Base-by-base conservation (phyloP, 2,113 vertebrate species). In the Onychorhynchus coronatus region DNA sequence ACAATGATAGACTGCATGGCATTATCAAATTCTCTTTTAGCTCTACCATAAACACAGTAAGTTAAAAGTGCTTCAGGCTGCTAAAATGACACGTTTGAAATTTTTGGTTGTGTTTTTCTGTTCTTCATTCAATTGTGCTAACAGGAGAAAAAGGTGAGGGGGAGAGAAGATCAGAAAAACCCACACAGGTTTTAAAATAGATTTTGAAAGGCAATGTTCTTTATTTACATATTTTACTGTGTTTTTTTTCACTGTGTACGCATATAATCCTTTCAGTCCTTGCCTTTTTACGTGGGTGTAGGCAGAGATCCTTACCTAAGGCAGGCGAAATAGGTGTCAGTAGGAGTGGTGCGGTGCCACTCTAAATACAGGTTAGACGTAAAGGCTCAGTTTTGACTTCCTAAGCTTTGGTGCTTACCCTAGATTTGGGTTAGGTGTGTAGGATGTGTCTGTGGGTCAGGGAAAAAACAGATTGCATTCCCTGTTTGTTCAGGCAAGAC, bases 21-120 rank as follows among this genome's bases (percentile, higher is more conserved):
- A 89, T 95, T 88, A 95, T 67, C 25, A 39, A 91, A 62, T 95
- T 92, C 78, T 95, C 23, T 39, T 97, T 96, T 77, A 91, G 44
- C 74, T 91, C 53, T 41, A 91, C 52, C 62, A 85, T 61, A 81
- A 81, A 78, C 63, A 88, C 31, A 84, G 58, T 63, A 50, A 88
- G 87, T 81, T 97, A 92, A 92, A 97, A 96, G 78, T 68, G 83
- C 39, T 93, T 88, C 68, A 93, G 86, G 91, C 79, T 95, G 83
- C 75, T 68, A 71, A 95, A 96, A 93, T 95, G 76, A 61, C 74
- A 81, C 5, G 14, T 94, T 77, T 55, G 71, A 92, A 79, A 89
- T 88, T 94, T 91, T 96, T 80, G n/a, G 22, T 14, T 50, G 71
- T 62, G 23, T 21, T 53, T 35, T 81, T 91, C 90, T n/a, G 39